phyloP scores from a whole-genome alignment of 2,113 vertebrate species.

The Heterocephalus glaber region DNA sequence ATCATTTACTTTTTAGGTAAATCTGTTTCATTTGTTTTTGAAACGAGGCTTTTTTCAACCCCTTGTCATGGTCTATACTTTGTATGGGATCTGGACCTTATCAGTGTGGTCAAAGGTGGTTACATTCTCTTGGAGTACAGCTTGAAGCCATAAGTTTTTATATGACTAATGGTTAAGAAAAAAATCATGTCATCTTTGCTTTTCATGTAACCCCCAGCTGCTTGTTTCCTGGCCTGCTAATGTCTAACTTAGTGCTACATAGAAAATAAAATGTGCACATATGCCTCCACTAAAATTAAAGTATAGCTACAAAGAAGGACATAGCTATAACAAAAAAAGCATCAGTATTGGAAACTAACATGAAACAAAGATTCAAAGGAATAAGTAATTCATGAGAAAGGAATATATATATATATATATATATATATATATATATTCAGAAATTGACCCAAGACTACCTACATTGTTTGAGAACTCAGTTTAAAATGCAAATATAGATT shows the following conservation, averaged over 20 bases:
- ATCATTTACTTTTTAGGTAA: not conserved
- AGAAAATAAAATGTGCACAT: not conserved
- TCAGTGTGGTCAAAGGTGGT: not conserved
- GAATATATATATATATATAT: not conserved
- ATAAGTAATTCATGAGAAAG: not conserved
- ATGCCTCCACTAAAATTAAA: not conserved
- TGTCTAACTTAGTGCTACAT: not conserved
- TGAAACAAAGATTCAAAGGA: not conserved
- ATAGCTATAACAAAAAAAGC: not conserved
- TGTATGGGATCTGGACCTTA: not conserved
- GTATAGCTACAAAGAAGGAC: not conserved
- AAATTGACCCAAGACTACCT: not conserved
- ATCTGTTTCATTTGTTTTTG: not conserved
- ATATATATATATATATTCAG: not conserved
- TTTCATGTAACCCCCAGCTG: not conserved
- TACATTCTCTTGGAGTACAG: not conserved
- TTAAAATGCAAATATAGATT: not conserved
- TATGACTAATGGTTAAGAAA: not conserved
- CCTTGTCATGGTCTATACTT: not conserved
- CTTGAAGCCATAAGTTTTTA: not conserved
- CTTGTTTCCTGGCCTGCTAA: not conserved
- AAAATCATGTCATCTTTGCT: not conserved
- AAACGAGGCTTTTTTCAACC: not conserved
- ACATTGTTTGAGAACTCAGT: not conserved
- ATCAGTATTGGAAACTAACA: not conserved